These are phyloP conservation scores for Piscicola geometra DNA, from an alignment of 2,888 invertebrate genomes.

Conservation along the genomic window DNA sequence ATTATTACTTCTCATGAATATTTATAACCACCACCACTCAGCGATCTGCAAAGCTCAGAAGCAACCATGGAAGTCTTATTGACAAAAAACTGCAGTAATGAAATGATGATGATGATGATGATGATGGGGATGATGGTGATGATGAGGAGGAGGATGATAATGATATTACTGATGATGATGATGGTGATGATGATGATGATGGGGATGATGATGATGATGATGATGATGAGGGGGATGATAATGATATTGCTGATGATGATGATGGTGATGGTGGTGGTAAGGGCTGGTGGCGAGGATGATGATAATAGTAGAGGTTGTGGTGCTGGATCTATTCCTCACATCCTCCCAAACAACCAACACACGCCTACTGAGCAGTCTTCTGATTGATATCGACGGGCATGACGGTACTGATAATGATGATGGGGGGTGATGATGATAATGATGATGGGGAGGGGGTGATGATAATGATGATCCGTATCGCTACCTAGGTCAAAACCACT, in stretches of 20 bases:
- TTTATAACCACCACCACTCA: neutral
- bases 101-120: conserved; percentile 9
- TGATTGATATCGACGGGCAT: neutral
- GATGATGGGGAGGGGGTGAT: neutral
- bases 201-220: conserved; percentile 18
- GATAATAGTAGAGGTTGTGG: neutral
- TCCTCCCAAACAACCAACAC: too few species aligned
- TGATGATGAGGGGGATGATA: conserved; percentile 24
- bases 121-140: conserved; percentile 18
- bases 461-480: conserved; percentile 22
- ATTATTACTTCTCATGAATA: neutral
- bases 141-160: conserved; percentile 8
- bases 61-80: neutral
- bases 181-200: conserved; percentile 29
- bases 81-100: conserved; percentile 11
- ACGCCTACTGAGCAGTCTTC: too few species aligned
- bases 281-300: conserved; percentile 2
- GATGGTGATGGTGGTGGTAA: conserved; percentile 20
- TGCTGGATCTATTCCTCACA: too few species aligned
- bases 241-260: conserved; percentile 17
- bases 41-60: neutral
- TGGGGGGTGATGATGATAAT: conserved; percentile 9
- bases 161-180: conserved; percentile 12
- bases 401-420: neutral
- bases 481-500: too few species aligned